phyloP scores from a whole-genome alignment of 2,797 vertebrate genomes.

The Sylvilagus floridanus region DNA sequence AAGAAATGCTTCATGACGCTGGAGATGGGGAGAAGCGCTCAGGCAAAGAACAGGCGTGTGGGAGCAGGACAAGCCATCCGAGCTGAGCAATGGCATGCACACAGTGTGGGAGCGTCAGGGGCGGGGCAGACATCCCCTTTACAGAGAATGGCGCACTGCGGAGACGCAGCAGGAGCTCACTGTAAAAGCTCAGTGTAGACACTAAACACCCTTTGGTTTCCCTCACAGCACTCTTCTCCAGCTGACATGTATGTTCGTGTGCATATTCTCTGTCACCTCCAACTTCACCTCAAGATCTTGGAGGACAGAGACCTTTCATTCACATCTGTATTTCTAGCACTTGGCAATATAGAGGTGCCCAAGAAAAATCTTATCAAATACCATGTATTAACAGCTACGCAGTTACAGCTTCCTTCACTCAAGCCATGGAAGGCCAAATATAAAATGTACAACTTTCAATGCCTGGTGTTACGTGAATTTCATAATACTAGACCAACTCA shows the following conservation, averaged over 20 bases:
- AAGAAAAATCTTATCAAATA: background rate
- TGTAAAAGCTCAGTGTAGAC: background rate
- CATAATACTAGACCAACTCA: background rate
- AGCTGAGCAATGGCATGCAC: too few relatives aligned
- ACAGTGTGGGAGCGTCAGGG: background rate
- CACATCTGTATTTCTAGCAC: background rate
- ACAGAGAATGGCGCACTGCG: background rate
- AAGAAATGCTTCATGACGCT: background rate
- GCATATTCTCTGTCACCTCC: background rate
- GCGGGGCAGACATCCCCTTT: accelerated
- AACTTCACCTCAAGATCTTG: background rate
- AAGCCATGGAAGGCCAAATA: background rate
- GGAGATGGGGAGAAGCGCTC: background rate
- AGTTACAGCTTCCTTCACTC: background rate
- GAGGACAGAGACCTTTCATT: background rate
- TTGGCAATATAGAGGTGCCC: background rate
- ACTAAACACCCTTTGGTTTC: background rate
- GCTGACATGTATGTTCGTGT: background rate
- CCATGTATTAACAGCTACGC: background rate
- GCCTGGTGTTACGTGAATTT: too few relatives aligned
- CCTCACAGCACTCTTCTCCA: background rate
- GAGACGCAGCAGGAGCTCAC: background rate
- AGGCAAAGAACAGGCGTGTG: background rate
- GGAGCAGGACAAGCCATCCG: background rate
- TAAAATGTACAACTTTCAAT: background rate